phyloP scores from a whole-genome alignment of 2,888 invertebrate genomes.

The Lasius fuliginosus region DNA sequence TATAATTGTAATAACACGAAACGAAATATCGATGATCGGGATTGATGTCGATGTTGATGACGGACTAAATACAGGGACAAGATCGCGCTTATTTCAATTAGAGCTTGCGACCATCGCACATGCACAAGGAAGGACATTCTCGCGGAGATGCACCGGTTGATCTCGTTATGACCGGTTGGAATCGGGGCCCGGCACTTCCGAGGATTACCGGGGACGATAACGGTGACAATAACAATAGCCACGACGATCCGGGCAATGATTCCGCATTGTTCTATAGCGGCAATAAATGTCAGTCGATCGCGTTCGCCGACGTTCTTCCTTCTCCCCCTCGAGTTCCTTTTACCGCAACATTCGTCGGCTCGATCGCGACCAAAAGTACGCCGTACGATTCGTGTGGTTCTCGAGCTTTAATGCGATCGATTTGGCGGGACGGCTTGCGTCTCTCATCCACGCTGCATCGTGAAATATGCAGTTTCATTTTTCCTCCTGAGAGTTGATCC shows the following conservation, averaged over 20 bases:
- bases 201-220: constrained; percentile 62
- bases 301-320: constrained; percentile 14
- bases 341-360: constrained; percentile 16
- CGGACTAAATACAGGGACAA: not conserved
- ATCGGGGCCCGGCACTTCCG: constrained; percentile 6
- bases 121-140: constrained; percentile 27
- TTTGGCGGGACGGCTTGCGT: constrained; percentile 26
- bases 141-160: not conserved
- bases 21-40: constrained; percentile 12
- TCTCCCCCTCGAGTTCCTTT: constrained; percentile 8
- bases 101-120: constrained; percentile 51
- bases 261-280: constrained; percentile 77
- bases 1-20: constrained; percentile 52
- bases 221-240: constrained; percentile 75
- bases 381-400: constrained; percentile 3
- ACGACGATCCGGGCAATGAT: constrained; percentile 71
- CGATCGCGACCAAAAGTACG: constrained; percentile 20
- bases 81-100: constrained; percentile 61
- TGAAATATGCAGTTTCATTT: constrained; percentile 41
- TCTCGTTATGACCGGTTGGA: constrained; percentile 47
- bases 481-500: constrained; percentile 41
- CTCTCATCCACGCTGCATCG: not conserved
- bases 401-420: constrained; percentile 44
- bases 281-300: constrained; percentile 76
- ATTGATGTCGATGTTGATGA: not conserved